These are phyloP conservation scores for Propithecus coquereli DNA, from an alignment of 2,113 vertebrate species.

Conservation along the genomic window DNA sequence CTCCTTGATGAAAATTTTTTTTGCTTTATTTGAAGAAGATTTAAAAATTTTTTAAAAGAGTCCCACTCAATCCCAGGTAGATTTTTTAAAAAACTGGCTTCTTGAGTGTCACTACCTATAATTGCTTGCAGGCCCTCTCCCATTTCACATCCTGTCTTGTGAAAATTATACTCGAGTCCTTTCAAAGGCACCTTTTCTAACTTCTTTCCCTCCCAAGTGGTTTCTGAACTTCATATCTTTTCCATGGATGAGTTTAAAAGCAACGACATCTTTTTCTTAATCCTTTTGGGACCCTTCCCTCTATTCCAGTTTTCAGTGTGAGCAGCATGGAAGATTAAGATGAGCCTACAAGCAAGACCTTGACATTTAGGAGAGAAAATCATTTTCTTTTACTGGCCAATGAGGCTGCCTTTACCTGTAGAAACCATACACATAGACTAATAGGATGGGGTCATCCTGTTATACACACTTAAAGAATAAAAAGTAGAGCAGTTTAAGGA, in stretches of 20 bases:
- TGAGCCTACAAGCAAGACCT: background rate
- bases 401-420: background rate
- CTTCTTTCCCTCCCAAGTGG: background rate
- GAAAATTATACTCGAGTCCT: conserved; percentile 29
- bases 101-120: background rate
- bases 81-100: background rate
- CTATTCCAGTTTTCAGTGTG: background rate
- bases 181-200: conserved; percentile 34
- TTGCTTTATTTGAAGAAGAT: background rate
- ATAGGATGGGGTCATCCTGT: background rate
- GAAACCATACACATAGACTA: background rate
- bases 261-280: background rate
- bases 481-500: background rate
- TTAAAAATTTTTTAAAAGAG: background rate
- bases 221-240: background rate
- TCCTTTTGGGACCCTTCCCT: background rate
- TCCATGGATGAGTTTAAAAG: background rate
- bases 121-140: background rate
- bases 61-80: background rate
- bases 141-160: conserved; percentile 14
- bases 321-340: background rate
- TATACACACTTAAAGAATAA: background rate
- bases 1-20: background rate
- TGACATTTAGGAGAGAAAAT: background rate
- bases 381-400: background rate